phyloP scores from a whole-genome alignment of 2,888 invertebrate genomes.

The Pandemis cinnamomeana region DNA sequence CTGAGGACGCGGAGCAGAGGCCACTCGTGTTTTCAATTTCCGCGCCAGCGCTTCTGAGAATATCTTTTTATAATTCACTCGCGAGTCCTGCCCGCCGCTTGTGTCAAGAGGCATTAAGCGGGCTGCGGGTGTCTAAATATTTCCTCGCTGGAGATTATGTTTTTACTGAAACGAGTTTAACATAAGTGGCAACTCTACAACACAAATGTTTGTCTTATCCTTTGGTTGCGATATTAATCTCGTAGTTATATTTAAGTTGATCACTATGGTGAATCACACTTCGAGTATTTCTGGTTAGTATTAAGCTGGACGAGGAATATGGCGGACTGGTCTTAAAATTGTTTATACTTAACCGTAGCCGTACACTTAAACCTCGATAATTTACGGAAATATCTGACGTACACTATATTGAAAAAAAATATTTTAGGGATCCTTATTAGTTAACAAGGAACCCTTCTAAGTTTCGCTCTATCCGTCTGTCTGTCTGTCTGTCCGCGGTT shows the following conservation, averaged over 20 bases:
- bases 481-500: no score
- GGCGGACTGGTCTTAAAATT: no score
- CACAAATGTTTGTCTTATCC: neutral
- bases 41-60: slow-evolving; percentile 19
- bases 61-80: slow-evolving; percentile 16
- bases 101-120: slow-evolving; percentile 9
- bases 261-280: neutral
- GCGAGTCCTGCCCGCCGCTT: neutral
- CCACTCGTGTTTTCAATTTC: slow-evolving; percentile 30
- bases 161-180: slow-evolving; percentile 9
- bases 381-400: no score
- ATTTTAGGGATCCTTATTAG: no score
- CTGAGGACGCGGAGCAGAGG: neutral
- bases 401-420: no score
- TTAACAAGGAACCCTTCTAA: no score
- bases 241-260: neutral
- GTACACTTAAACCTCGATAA: no score
- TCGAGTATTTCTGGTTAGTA: neutral
- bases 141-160: slow-evolving; percentile 3
- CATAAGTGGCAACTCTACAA: neutral
- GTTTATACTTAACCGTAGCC: no score
- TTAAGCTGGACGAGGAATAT: neutral
- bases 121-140: slow-evolving; percentile 2
- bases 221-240: neutral
- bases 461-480: no score